phyloP scores from a whole-genome alignment of 2,113 vertebrate species.

The Tachuris rubrigastra region DNA sequence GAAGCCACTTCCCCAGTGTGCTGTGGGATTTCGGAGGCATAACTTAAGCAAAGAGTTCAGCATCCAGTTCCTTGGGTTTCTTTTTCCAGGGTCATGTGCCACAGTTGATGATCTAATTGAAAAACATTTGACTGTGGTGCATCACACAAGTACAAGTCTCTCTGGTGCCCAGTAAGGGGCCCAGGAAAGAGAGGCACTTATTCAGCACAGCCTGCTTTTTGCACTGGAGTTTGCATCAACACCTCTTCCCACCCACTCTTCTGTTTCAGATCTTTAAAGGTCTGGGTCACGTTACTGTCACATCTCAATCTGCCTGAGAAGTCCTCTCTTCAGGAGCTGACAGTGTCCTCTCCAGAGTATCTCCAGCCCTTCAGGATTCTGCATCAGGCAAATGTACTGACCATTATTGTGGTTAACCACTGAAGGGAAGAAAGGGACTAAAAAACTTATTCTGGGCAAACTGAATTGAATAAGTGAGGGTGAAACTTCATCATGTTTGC shows the following conservation, averaged over 20 bases:
- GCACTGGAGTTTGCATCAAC: background rate
- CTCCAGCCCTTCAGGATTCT: background rate
- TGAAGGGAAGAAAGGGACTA: background rate
- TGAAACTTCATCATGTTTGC: background rate
- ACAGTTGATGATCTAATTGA: background rate
- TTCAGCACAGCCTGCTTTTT: background rate
- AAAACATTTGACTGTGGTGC: background rate
- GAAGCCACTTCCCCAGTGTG: fast-evolving
- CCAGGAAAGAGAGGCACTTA: background rate
- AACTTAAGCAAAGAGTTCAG: background rate
- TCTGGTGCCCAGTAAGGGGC: no score
- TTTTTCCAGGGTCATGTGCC: background rate
- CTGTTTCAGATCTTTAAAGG: background rate
- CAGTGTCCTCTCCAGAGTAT: background rate
- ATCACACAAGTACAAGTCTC: background rate
- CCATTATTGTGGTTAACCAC: background rate
- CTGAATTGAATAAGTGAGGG: background rate
- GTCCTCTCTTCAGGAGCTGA: background rate
- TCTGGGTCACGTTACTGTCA: fast-evolving
- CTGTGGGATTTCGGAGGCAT: background rate
- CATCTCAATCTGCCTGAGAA: background rate
- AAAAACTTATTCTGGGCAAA: background rate
- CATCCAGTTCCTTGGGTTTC: background rate
- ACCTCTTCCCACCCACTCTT: background rate
- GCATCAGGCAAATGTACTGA: background rate